A percentile compares a stretch with the other conserved stretches of the same genome.
phyloP scores from a whole-genome alignment of 2,113 vertebrate genomes.

The Bubo blakistoni region DNA sequence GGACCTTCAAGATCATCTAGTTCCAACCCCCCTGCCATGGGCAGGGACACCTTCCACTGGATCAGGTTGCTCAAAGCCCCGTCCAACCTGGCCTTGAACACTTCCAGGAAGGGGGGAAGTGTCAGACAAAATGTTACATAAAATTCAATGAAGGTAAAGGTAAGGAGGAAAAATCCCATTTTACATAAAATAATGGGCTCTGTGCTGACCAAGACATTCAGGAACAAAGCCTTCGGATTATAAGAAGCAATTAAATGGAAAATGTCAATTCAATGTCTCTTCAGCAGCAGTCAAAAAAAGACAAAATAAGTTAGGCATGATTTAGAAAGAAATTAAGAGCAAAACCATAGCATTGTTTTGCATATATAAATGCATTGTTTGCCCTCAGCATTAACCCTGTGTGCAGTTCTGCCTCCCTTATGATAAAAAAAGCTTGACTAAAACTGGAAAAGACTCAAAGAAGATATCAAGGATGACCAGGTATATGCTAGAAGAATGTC shows the following conservation, averaged over 20 bases:
- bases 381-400: background rate
- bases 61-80: too few relatives aligned
- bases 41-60: too few relatives aligned
- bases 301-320: background rate
- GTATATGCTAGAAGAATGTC: background rate
- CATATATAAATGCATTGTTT: background rate
- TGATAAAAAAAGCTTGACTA: background rate
- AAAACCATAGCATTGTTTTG: background rate
- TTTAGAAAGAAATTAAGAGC: background rate
- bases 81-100: too few relatives aligned
- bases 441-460: background rate
- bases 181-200: background rate
- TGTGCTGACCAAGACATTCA: background rate
- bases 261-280: background rate
- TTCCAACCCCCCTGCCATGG: too few relatives aligned
- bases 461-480: background rate
- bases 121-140: background rate
- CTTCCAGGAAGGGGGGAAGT: too few relatives aligned
- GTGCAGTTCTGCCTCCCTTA: background rate
- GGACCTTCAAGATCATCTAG: too few relatives aligned
- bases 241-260: background rate
- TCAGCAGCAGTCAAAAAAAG: background rate
- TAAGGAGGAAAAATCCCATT: background rate
- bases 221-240: background rate
- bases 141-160: background rate